A percentile compares a stretch with the other conserved stretches of the same genome.
Conservation (phyloP, 1,140 invertebrate genomes). For the Aphaenogaster floridana region DNA sequence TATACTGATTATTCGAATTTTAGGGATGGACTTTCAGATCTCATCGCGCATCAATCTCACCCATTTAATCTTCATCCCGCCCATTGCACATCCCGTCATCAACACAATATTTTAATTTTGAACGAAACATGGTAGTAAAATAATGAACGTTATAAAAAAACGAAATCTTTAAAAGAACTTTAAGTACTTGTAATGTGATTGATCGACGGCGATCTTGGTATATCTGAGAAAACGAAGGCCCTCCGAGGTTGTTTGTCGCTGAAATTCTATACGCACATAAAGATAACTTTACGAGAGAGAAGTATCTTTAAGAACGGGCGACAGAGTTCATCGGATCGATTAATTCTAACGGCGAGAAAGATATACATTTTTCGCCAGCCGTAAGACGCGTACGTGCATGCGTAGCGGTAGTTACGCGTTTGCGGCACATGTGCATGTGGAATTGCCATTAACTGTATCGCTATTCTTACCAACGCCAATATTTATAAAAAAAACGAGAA, state of each 20-base stretch:
- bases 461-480: slow-evolving; percentile 64
- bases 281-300: not conserved
- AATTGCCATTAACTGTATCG: slow-evolving; percentile 65
- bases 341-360: slow-evolving; percentile 19
- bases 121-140: slow-evolving; percentile 22
- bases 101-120: not conserved
- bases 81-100: slow-evolving; percentile 9
- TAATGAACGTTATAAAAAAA: not conserved
- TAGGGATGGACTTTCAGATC: not conserved
- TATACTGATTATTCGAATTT: slow-evolving; percentile 7
- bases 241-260: slow-evolving; percentile 37
- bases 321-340: slow-evolving; percentile 4
- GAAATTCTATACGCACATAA: slow-evolving; percentile 47
- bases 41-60: not conserved
- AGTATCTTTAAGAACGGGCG: slow-evolving; percentile 12
- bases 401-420: slow-evolving; percentile 31
- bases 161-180: not conserved
- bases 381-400: slow-evolving; percentile 9
- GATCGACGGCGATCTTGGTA: not conserved
- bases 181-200: not conserved
- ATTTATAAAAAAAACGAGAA: slow-evolving; percentile 61
- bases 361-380: not conserved
- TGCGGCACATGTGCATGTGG: slow-evolving; percentile 27
- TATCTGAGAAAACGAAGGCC: not conserved
- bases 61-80: slow-evolving; percentile 15